A percentile compares a stretch with the other conserved stretches of the same genome.
Evolutionary conservation across 2,888 invertebrate genomes (phyloP).

Genomic region (Aporophyla nigra): DNA sequence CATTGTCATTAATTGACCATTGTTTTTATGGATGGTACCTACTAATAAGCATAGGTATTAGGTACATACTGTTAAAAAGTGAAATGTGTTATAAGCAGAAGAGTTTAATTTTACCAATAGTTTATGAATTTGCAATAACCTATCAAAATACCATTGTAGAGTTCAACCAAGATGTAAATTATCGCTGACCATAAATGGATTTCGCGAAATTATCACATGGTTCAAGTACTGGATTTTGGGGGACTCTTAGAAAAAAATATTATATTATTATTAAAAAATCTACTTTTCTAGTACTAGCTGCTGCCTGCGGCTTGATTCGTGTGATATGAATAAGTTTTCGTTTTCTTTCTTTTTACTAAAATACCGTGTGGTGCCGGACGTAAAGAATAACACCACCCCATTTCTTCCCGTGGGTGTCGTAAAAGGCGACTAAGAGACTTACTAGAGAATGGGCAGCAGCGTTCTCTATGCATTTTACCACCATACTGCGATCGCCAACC

Average conservation of each 20-base stretch:
- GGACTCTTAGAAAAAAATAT: neutral
- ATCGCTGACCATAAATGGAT: conserved; percentile 4
- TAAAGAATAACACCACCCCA: too few relatives aligned
- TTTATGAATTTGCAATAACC: neutral
- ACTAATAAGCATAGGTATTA: neutral
- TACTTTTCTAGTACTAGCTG: neutral
- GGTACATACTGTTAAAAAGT: conserved; percentile 1
- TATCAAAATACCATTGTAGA: neutral
- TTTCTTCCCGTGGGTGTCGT: too few relatives aligned
- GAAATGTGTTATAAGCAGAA: neutral
- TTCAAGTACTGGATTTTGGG: neutral
- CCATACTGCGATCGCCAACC: too few relatives aligned
- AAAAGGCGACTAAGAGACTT: too few relatives aligned
- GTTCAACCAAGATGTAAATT: conserved; percentile 21
- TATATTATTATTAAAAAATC: too few relatives aligned
- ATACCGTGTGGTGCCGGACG: too few relatives aligned
- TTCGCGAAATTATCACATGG: neutral
- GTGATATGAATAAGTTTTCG: too few relatives aligned
- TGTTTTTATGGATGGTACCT: conserved; percentile 49
- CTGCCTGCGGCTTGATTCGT: too few relatives aligned
- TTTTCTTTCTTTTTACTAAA: too few relatives aligned
- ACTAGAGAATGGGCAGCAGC: too few relatives aligned
- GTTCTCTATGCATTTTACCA: too few relatives aligned
- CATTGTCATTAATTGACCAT: conserved; percentile 54
- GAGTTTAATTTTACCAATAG: neutral